These are phyloP conservation scores for Anableps anableps DNA, from an alignment of 2,797 vertebrate genomes.

Conservation along the genomic window DNA sequence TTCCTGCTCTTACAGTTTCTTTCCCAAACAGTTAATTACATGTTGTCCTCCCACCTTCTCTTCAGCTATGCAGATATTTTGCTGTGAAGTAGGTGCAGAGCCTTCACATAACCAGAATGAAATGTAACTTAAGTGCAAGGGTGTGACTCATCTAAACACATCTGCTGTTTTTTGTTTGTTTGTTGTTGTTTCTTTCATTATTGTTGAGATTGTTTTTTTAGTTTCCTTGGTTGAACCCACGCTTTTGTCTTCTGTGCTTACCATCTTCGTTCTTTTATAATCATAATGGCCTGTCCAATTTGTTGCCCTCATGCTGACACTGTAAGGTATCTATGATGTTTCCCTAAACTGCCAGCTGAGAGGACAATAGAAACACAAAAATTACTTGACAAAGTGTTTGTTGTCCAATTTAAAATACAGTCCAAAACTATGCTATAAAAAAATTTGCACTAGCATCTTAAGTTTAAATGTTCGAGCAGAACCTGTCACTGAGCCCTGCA, in stretches of 20 bases:
- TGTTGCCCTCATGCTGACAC: neutral
- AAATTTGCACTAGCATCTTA: too few species aligned
- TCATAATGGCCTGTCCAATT: neutral
- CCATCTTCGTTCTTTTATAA: neutral
- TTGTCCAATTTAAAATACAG: too few species aligned
- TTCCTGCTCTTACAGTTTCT: constrained; percentile 33
- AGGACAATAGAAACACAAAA: neutral
- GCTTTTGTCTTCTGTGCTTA: neutral
- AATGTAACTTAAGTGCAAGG: constrained; percentile 11
- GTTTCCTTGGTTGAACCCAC: neutral
- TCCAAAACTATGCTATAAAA: too few species aligned
- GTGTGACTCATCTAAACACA: neutral
- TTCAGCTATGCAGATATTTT: constrained; percentile 27
- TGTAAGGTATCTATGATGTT: neutral
- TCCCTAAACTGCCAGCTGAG: neutral
- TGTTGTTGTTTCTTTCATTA: neutral
- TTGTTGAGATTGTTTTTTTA: neutral
- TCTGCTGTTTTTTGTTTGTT: neutral
- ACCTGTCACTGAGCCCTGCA: neutral
- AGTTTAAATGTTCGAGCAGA: neutral
- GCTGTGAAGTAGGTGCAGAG: constrained; percentile 5
- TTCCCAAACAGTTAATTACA: constrained; percentile 55
- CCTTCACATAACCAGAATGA: constrained; percentile 6
- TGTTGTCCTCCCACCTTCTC: constrained; percentile 46
- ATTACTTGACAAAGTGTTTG: too few species aligned